phyloP scores from a whole-genome alignment of 2,113 vertebrate genomes.

The Hiodon tergisus region DNA sequence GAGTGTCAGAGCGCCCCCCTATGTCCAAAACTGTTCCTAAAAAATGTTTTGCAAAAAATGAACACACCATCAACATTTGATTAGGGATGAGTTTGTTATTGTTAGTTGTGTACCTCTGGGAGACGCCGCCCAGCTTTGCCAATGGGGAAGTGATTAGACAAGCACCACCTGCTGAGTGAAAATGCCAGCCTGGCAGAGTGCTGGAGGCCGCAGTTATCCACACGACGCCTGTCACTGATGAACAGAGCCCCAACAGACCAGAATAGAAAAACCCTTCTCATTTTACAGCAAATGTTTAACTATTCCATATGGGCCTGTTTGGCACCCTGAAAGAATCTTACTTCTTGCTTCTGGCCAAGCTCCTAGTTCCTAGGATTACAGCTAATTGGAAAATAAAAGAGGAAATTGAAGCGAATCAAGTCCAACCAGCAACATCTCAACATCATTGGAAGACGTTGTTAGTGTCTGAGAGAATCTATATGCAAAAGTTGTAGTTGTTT shows the following conservation, averaged over 20 bases:
- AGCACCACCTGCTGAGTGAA: conserved; percentile 33
- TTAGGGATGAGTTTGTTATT: neutral
- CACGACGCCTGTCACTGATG: conserved; percentile 21
- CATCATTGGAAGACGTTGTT: neutral
- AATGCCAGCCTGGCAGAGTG: conserved; percentile 30
- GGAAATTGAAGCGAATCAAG: conserved; percentile 28
- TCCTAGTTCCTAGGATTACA: conserved; percentile 9
- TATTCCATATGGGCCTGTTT: conserved; percentile 26
- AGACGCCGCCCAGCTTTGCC: conserved; percentile 19
- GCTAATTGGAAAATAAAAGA: conserved; percentile 33
- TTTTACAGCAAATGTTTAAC: conserved; percentile 23
- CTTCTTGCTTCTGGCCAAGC: conserved; percentile 5
- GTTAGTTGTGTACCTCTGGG: neutral
- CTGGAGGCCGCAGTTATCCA: conserved; percentile 12
- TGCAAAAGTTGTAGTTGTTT: neutral
- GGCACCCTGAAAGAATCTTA: conserved; percentile 21
- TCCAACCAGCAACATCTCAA: conserved; percentile 16
- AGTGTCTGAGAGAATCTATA: neutral
- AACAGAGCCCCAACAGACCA: neutral
- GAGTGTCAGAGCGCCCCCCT: neutral
- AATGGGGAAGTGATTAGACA: conserved; percentile 32
- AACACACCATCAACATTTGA: neutral
- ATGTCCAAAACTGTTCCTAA: neutral
- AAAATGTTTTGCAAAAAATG: neutral
- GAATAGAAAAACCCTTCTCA: conserved; percentile 14